Evolutionary conservation across 2,113 vertebrate genomes (phyloP).

Genomic region (Phyllostomus discolor): DNA sequence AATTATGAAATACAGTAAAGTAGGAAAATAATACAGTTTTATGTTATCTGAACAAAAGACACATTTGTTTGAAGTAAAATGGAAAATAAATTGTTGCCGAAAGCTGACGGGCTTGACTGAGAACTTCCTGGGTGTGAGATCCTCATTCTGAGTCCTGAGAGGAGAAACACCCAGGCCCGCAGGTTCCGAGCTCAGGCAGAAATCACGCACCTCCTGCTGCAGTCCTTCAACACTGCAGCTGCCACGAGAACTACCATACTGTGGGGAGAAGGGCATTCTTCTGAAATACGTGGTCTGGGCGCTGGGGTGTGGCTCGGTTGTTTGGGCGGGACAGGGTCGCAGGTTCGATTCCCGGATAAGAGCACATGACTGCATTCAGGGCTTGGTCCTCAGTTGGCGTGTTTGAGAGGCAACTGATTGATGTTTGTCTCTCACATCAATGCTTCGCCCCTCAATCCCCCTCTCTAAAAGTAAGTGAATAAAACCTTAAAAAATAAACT

Average conservation of each 20-base stretch:
- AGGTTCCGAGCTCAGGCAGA: background rate
- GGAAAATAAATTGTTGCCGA: background rate
- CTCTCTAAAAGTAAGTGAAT: no score
- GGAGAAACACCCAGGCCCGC: no score
- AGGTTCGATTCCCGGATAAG: no score
- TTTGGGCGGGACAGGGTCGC: no score
- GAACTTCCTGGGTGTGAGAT: background rate
- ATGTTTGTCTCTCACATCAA: no score
- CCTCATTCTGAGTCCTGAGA: background rate
- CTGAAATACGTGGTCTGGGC: background rate
- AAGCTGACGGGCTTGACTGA: background rate
- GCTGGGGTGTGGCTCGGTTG: no score
- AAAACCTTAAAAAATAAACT: background rate
- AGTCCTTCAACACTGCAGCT: no score
- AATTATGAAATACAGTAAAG: background rate
- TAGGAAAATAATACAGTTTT: background rate
- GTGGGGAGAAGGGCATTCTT: background rate
- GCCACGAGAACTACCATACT: background rate
- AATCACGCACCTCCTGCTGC: no score
- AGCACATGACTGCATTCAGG: no score
- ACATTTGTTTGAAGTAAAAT: constrained; percentile 6
- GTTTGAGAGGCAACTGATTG: no score
- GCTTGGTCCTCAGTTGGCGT: no score
- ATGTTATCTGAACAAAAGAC: background rate
- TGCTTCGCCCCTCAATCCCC: no score